Evolutionary conservation across 2,113 vertebrate genomes (phyloP).

Genomic region (Gopherus flavomarginatus): DNA sequence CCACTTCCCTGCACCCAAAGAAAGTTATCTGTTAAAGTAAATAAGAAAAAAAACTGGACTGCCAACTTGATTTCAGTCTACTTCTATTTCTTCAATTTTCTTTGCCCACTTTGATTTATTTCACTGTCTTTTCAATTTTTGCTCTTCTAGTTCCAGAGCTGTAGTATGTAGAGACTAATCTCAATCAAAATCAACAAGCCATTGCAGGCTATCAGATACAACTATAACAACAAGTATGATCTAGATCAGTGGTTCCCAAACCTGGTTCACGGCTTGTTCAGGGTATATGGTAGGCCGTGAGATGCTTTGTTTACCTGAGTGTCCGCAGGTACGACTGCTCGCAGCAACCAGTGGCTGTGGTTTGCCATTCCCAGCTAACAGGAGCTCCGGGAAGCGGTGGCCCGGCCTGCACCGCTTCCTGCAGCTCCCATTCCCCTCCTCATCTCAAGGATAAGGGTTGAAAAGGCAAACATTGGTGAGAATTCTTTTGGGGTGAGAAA

Average conservation of each 20-base stretch:
- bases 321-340: too few species aligned
- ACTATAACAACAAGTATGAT: background rate
- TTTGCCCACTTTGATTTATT: background rate
- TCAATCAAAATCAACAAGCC: background rate
- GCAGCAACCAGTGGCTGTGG: too few species aligned
- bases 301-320: too few species aligned
- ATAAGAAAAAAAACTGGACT: background rate
- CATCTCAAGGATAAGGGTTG: background rate
- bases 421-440: background rate
- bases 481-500: background rate
- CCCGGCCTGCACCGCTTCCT: too few species aligned
- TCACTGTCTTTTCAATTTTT: background rate
- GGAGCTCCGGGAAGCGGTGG: too few species aligned
- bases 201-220: background rate
- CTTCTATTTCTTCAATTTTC: background rate
- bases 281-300: too few species aligned
- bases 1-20: background rate
- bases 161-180: background rate
- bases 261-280: too few species aligned
- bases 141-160: background rate
- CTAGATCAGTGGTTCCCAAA: background rate
- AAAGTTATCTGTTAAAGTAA: background rate
- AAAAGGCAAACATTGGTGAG: background rate
- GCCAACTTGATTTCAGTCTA: background rate
- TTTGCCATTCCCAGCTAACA: too few species aligned